Conservation (phyloP, 2,113 vertebrate genomes). For the Rousettus leschenaultii region DNA sequence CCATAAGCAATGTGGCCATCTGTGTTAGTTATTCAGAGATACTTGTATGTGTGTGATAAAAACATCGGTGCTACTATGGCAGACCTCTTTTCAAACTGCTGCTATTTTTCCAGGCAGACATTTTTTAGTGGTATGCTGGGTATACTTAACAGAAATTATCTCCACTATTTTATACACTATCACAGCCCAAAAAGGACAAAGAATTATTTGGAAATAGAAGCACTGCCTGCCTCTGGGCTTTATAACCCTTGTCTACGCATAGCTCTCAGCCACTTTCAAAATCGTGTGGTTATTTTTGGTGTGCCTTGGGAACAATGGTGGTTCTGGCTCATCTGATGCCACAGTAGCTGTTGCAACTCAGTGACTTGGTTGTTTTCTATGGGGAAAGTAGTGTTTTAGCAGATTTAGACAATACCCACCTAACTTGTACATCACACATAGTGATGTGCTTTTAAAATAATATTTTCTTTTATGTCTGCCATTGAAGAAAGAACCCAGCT, state of each 20-base stretch:
- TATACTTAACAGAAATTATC: not conserved
- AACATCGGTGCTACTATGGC: fast-evolving
- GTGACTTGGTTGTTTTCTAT: not conserved
- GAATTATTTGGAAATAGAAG: not conserved
- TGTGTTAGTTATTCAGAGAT: not conserved
- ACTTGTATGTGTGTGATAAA: fast-evolving
- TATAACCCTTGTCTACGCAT: not conserved
- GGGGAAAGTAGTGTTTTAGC: fast-evolving
- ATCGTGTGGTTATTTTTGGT: fast-evolving
- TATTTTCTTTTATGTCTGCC: not conserved
- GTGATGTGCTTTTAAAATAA: fast-evolving
- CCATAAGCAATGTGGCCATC: not conserved
- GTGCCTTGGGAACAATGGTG: not conserved
- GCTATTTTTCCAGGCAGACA: not conserved
- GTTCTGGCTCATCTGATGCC: fast-evolving
- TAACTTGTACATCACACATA: fast-evolving
- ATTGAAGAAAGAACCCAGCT: not conserved
- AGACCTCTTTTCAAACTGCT: not conserved
- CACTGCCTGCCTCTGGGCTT: not conserved
- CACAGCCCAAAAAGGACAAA: not conserved
- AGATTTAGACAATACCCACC: not conserved
- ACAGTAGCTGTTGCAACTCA: fast-evolving
- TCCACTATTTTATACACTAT: fast-evolving
- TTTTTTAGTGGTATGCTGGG: not conserved
- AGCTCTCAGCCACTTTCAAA: not conserved